Evolutionary conservation across 2,113 vertebrate species (phyloP).

Genomic region (Hemichromis elongatus): DNA sequence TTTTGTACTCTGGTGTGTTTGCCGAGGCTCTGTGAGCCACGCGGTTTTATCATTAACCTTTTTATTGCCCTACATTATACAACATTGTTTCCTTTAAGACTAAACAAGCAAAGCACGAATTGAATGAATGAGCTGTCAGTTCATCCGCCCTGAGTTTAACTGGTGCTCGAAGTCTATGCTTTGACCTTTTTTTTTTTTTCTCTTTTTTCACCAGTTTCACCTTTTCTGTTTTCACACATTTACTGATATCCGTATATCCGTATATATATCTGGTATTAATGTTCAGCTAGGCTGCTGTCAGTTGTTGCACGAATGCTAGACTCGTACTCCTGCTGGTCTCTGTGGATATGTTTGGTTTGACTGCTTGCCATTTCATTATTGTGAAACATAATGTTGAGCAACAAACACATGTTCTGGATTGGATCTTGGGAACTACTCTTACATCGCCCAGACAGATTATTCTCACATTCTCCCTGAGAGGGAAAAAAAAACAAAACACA

Average conservation of each 20-base stretch:
- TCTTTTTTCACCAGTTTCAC: neutral
- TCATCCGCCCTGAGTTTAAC: neutral
- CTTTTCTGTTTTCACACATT: neutral
- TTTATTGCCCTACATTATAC: neutral
- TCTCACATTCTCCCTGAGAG: slow-evolving; percentile 26
- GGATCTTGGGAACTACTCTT: slow-evolving; percentile 35
- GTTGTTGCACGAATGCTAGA: slow-evolving; percentile 8
- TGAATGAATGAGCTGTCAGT: neutral
- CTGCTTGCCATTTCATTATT: slow-evolving; percentile 47
- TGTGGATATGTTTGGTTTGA: slow-evolving; percentile 50
- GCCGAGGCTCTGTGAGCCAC: neutral
- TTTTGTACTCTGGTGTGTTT: neutral
- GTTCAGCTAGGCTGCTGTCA: neutral
- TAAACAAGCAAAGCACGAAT: neutral
- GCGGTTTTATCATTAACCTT: slow-evolving; percentile 3
- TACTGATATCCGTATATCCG: neutral
- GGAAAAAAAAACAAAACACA: neutral
- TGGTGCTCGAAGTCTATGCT: slow-evolving; percentile 7
- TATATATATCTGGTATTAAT: neutral
- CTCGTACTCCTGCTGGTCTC: neutral
- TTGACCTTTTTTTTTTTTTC: neutral
- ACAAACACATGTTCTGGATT: slow-evolving; percentile 63
- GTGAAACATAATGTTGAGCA: slow-evolving; percentile 62
- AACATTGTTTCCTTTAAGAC: neutral
- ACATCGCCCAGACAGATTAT: slow-evolving; percentile 11